Conservation (phyloP, 2,888 invertebrate genomes). For the Hypomecis atomaria region DNA sequence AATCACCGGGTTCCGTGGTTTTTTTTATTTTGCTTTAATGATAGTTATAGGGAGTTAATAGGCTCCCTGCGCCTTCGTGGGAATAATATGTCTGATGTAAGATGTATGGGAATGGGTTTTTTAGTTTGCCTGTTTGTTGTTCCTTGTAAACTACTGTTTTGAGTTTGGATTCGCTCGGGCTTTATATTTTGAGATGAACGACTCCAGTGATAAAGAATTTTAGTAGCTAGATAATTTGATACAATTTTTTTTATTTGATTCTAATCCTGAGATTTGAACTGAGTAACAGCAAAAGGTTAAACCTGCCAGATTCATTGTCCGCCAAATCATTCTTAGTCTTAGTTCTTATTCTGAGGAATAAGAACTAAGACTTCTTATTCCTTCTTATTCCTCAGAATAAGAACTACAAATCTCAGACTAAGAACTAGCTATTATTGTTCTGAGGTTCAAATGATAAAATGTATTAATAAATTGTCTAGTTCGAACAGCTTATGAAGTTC, state of each 20-base stretch:
- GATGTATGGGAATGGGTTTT: conserved; percentile 32
- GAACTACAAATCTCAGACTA: too few relatives aligned
- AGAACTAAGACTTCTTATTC: too few relatives aligned
- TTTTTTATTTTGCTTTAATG: conserved; percentile 76
- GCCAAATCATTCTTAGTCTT: too few relatives aligned
- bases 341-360: too few relatives aligned
- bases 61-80: conserved; percentile 67
- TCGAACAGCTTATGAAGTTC: neutral
- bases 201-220: neutral
- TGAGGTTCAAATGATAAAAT: too few relatives aligned
- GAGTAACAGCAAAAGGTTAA: too few relatives aligned
- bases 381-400: too few relatives aligned
- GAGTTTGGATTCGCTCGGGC: neutral
- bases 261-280: too few relatives aligned
- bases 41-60: conserved; percentile 75
- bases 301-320: too few relatives aligned
- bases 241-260: too few relatives aligned
- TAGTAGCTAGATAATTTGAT: too few relatives aligned
- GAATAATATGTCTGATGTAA: conserved; percentile 52
- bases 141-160: conserved; percentile 33
- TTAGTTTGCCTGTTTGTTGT: conserved; percentile 24
- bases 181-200: neutral
- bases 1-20: conserved; percentile 62
- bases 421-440: too few relatives aligned
- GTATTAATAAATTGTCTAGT: neutral